Evolutionary conservation across 2,888 invertebrate genomes (phyloP), one percentile per base, ranked within the genome.

Genomic region (Ganaspis brasiliensis): DNA sequence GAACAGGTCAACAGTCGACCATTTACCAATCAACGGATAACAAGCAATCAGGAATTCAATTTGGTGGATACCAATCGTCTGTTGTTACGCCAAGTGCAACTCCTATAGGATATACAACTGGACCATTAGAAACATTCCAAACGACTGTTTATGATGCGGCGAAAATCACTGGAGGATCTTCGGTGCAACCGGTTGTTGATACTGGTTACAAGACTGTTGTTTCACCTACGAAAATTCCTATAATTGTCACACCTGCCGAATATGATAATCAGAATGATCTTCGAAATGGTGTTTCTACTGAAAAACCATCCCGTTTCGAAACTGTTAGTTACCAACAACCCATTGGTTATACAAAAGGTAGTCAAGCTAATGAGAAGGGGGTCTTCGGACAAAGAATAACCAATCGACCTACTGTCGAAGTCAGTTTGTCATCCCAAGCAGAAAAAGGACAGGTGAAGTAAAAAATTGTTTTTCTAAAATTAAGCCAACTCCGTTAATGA

Each of bases 31-130:
- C 63, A 40, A 24, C 40, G 19, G 24, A 40, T 45, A 8, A 45
- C 12, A 67, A 67, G 14, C 40, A 45, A 21, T 12, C 19, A 14
- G 37, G 21, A 8, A 37, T 24, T 5, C 24, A 24, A 67, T 37
- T 14, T 1, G n/a, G 6, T 9, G 57, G 9, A n/a, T 40, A 45
- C n/a, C 67, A 67, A 24, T 45, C 40, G 12, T 21, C 21, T 6
- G 12, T 67, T 2, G 12, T 45, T 57, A 80, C 74, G 5, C 78
- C 80, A 19, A 79, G 77, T 0, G 73, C 75, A 0, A 45, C 81
- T 2, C 86, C 90, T 0, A 77, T 85, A n/a, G 80, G 76, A 37
- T 89, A 83, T 37, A 88, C 89, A 1, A 87, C 86, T 26, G 84
- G 84, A 35, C 83, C 86, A 3, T 26, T 86, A 0, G 86, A 88